phyloP scores from a whole-genome alignment of 2,113 vertebrate species.

The Amblyopsis rosae region DNA sequence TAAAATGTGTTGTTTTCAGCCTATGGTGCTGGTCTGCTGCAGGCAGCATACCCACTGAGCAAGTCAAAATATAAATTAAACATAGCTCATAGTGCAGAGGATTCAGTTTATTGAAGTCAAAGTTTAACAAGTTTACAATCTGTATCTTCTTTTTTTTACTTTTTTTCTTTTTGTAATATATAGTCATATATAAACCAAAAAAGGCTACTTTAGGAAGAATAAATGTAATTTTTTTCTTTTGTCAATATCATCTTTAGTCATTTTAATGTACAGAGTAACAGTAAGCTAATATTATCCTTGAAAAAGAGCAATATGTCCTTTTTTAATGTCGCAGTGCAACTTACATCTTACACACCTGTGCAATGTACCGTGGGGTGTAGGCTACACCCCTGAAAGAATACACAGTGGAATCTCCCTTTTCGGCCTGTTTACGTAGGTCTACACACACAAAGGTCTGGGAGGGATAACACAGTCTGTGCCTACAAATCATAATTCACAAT shows the following conservation, averaged over 20 bases:
- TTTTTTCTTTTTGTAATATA: constrained; percentile 68
- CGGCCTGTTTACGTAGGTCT: constrained; percentile 81
- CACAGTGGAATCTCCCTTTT: constrained; percentile 88
- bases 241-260: constrained; percentile 78
- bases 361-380: constrained; percentile 88
- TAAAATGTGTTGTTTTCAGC: neutral
- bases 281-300: constrained; percentile 88
- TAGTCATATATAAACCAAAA: constrained; percentile 82
- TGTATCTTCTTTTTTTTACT: constrained; percentile 45
- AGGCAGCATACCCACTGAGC: neutral
- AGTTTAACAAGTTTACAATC: constrained; percentile 87
- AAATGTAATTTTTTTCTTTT: constrained; percentile 83
- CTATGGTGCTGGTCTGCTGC: neutral
- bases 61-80: constrained; percentile 21
- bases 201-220: constrained; percentile 90
- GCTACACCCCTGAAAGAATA: constrained; percentile 83
- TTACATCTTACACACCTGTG: constrained; percentile 93
- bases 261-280: constrained; percentile 90
- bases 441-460: constrained; percentile 71
- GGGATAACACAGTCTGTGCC: constrained; percentile 70
- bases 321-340: constrained; percentile 95
- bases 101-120: constrained; percentile 89
- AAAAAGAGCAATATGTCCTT: constrained; percentile 93
- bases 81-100: constrained; percentile 80
- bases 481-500: constrained; percentile 60